These are phyloP conservation scores for Oryzias curvinotus DNA, from an alignment of 2,113 vertebrate genomes.

Conservation along the genomic window DNA sequence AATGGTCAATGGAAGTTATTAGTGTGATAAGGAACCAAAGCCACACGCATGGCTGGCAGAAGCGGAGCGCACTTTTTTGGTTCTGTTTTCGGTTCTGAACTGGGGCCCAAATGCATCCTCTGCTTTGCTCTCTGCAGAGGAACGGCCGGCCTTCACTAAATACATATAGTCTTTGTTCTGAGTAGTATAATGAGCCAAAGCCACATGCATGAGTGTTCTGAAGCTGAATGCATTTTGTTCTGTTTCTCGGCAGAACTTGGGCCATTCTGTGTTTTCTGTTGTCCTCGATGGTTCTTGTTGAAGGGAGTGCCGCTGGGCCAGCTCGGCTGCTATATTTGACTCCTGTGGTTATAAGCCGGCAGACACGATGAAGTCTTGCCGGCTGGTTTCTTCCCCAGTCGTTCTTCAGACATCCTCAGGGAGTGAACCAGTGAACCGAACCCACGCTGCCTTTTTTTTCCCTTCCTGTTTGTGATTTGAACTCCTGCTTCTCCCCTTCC, in stretches of 20 bases:
- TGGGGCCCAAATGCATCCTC: constrained; percentile 20
- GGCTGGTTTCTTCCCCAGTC: constrained; percentile 24
- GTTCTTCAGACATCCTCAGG: constrained; percentile 41
- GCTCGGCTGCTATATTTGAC: not conserved
- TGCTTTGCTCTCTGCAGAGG: not conserved
- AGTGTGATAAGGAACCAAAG: constrained; percentile 15
- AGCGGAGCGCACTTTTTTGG: not conserved
- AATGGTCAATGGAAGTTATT: no score
- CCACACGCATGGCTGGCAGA: constrained; percentile 15
- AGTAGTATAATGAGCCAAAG: constrained; percentile 9
- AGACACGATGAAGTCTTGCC: constrained; percentile 27
- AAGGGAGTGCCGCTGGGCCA: constrained; percentile 32
- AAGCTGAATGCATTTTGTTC: not conserved
- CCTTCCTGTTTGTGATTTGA: constrained; percentile 69
- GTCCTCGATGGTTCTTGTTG: not conserved
- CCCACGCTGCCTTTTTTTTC: constrained; percentile 17
- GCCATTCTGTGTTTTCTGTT: constrained; percentile 25
- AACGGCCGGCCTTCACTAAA: no score
- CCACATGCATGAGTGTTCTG: constrained; percentile 10
- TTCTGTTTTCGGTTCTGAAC: not conserved
- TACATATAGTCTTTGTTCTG: no score
- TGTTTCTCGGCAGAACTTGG: not conserved
- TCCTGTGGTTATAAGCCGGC: constrained; percentile 34
- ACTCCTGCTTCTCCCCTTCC: constrained; percentile 60
- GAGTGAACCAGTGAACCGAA: constrained; percentile 65